Percentiles rank a stretch among this genome's conserved stretches.
phyloP scores from a whole-genome alignment of 2,113 vertebrate species.

The Chaetodon auriga region DNA sequence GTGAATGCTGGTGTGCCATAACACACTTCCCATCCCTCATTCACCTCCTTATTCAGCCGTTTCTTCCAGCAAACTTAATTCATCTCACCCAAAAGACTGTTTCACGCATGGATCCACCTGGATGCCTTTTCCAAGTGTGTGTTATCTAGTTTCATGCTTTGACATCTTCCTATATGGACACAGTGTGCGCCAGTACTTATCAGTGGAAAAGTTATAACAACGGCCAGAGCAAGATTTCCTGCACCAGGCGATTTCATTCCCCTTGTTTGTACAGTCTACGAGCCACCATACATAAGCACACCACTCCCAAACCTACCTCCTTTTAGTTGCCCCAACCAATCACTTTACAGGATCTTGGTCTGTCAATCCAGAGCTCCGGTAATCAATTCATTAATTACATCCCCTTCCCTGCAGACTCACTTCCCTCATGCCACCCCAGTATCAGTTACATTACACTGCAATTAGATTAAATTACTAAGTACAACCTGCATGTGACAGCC shows the following conservation, averaged over 20 bases:
- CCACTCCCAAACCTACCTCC: background rate
- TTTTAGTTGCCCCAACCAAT: conserved; percentile 54
- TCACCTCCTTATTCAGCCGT: conserved; percentile 47
- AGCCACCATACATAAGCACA: conserved; percentile 17
- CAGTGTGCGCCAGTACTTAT: conserved; percentile 53
- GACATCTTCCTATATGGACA: conserved; percentile 56
- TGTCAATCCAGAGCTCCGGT: conserved; percentile 64
- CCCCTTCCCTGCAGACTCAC: conserved; percentile 71
- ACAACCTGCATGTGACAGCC: conserved; percentile 67
- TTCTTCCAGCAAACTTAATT: conserved; percentile 53
- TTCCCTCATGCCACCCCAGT: conserved; percentile 60
- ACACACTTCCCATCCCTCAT: conserved; percentile 50
- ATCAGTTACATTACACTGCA: conserved; percentile 76
- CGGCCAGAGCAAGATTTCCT: conserved; percentile 27
- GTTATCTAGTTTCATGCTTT: conserved; percentile 62
- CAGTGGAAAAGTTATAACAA: conserved; percentile 55
- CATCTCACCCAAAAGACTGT: conserved; percentile 55
- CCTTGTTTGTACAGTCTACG: conserved; percentile 33
- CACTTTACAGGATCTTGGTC: conserved; percentile 54
- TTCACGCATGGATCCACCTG: conserved; percentile 65
- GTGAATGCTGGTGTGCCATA: conserved; percentile 64
- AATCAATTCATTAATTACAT: conserved; percentile 83
- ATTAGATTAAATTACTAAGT: conserved; percentile 76
- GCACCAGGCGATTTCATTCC: conserved; percentile 21
- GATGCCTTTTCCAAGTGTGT: conserved; percentile 40